Base-by-base conservation (phyloP, 1,140 invertebrate species). In the Scaptomyza graminum region DNA sequence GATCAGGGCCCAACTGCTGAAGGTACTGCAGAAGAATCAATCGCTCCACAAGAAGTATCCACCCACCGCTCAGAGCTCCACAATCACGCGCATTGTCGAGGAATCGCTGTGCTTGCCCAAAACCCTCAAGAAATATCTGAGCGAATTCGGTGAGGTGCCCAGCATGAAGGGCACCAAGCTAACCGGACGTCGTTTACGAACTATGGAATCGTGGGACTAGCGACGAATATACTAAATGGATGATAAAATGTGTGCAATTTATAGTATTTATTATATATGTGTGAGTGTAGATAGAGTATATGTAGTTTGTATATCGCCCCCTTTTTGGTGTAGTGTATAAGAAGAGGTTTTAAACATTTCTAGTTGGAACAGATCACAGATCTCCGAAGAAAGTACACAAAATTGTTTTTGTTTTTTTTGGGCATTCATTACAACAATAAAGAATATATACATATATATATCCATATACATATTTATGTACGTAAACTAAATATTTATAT, bases 111-210 rank as follows among this genome's bases (percentile, higher is more conserved):
- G 70, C 46, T 73, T 91, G 34, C 90, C 90, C 3, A 52, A 22
- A 15, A 66, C 67, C 5, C 37, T 91, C 6, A 89, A 91, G 59
- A 60, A 46, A 51, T 91, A 84, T 62, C 60, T 91, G 16, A 75
- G 72, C 47, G 73, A 91, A 8, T 91, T 81, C 55, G 47, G 67
- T 15, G 90, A 91, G 31, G 50, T 90, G 60, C 61, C 88, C 5
- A 51, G 12, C 11, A 47, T 90, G n/a, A 34, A 39, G 34, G 54
- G 46, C 9, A 34, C 44, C 1, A 61, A 77, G 13, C 37, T 9
- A 3, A 5, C 16, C 44, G 16, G 16, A 16, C 60, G 28, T 6
- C 16, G 62, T 13, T 18, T 76, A 28, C 55, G 61, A 47, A 66
- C 65, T 5, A 18, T 44, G 2, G 81, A 80, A 25, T 68, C 44